phyloP scores from a whole-genome alignment of 2,113 vertebrate genomes.

The Misgurnus mizolepis region DNA sequence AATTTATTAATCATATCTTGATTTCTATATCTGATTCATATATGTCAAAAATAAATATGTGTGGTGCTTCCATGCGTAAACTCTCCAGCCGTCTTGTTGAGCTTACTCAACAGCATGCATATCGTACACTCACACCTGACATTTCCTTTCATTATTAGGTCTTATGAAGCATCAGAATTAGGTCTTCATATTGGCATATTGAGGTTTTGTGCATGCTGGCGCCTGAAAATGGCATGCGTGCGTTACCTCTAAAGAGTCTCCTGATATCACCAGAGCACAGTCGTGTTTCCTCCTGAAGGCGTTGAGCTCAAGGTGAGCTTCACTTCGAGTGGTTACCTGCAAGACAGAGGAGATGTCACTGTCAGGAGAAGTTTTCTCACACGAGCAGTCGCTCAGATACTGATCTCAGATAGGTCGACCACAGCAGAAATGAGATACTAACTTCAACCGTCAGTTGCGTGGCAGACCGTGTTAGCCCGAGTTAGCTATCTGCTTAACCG shows the following conservation, averaged over 20 bases:
- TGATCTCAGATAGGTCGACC: conserved; percentile 54
- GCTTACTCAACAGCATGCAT: too few species aligned
- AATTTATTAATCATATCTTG: too few species aligned
- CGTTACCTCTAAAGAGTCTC: conserved; percentile 91
- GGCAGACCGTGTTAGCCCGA: conserved; percentile 4
- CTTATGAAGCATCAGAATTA: too few species aligned
- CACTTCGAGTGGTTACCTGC: conserved; percentile 93
- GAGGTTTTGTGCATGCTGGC: background rate
- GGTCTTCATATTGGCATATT: background rate
- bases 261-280: conserved; percentile 94
- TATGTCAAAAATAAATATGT: too few species aligned
- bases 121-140: too few species aligned
- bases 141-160: too few species aligned
- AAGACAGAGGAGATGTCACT: conserved; percentile 43
- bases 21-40: too few species aligned
- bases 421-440: conserved; percentile 36
- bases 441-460: conserved; percentile 35
- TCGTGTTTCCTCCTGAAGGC: conserved; percentile 96
- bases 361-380: conserved; percentile 34
- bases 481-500: conserved; percentile 41
- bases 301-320: conserved; percentile 94
- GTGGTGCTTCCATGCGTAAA: too few species aligned
- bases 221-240: background rate
- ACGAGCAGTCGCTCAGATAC: conserved; percentile 34
- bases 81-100: too few species aligned